A percentile compares a stretch with the other conserved stretches of the same genome.
Evolutionary conservation across 2,888 invertebrate species (phyloP).

Genomic region (Ennomos fuscantarius): DNA sequence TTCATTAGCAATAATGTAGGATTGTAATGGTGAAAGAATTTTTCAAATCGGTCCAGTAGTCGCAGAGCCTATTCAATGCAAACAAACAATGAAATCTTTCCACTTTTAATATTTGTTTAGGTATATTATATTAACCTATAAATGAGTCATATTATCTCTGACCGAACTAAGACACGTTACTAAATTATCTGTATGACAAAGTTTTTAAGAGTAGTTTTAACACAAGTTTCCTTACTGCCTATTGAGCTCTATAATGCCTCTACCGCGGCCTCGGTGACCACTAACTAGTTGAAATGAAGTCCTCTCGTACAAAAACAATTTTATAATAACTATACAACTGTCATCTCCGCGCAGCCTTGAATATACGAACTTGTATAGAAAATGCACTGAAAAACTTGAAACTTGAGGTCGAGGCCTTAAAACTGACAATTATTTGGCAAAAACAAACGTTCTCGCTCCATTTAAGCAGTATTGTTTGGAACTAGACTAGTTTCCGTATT

Average conservation of each 20-base stretch:
- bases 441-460: constrained; percentile 50
- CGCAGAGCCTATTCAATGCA: too few species aligned
- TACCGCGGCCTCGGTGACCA: constrained; percentile 18
- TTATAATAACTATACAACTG: constrained; percentile 25
- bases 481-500: constrained; percentile 13
- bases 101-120: too few species aligned
- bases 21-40: too few species aligned
- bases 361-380: constrained; percentile 19
- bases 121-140: too few species aligned
- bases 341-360: constrained; percentile 16
- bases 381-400: constrained; percentile 49
- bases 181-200: background rate
- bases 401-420: constrained; percentile 58
- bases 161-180: too few species aligned
- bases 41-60: too few species aligned
- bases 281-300: constrained; percentile 27
- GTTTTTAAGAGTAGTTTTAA: background rate
- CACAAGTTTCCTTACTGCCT: constrained; percentile 9
- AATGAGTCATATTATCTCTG: too few species aligned
- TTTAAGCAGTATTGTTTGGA: constrained; percentile 42
- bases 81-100: too few species aligned
- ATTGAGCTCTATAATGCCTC: background rate
- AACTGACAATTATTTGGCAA: constrained; percentile 53
- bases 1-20: too few species aligned
- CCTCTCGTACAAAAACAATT: constrained; percentile 24